These are phyloP conservation scores for Craseonycteris thonglongyai DNA, from an alignment of 2,113 vertebrate genomes.

Conservation along the genomic window DNA sequence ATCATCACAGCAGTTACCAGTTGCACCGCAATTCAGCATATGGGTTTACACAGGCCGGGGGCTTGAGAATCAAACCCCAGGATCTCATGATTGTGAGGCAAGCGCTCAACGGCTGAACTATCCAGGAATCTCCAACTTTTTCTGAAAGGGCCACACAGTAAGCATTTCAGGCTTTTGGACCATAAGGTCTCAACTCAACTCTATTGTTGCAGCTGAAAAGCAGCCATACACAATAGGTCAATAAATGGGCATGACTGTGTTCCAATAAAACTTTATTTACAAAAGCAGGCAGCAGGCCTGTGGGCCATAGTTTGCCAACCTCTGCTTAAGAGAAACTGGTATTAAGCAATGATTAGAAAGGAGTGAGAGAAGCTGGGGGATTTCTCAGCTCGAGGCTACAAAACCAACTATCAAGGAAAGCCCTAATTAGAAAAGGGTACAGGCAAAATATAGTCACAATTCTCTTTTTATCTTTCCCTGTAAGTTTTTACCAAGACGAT, in stretches of 20 bases:
- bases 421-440: neutral
- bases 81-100: too few relatives aligned
- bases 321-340: constrained; percentile 14
- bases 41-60: too few relatives aligned
- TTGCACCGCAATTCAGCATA: too few relatives aligned
- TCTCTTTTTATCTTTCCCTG: constrained; percentile 23
- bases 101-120: too few relatives aligned
- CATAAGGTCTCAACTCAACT: neutral
- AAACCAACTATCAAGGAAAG: constrained; percentile 28
- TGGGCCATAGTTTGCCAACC: neutral
- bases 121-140: too few relatives aligned
- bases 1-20: too few relatives aligned
- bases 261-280: constrained; percentile 41
- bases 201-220: neutral
- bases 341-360: constrained; percentile 25
- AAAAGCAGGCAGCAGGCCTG: neutral
- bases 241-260: neutral
- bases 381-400: constrained; percentile 19
- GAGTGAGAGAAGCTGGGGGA: neutral
- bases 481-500: constrained; percentile 13
- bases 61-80: too few relatives aligned
- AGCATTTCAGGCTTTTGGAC: neutral
- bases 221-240: neutral
- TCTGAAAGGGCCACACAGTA: neutral
- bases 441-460: neutral